phyloP scores from a whole-genome alignment of 2,113 vertebrate genomes.

The Pteronura brasiliensis region DNA sequence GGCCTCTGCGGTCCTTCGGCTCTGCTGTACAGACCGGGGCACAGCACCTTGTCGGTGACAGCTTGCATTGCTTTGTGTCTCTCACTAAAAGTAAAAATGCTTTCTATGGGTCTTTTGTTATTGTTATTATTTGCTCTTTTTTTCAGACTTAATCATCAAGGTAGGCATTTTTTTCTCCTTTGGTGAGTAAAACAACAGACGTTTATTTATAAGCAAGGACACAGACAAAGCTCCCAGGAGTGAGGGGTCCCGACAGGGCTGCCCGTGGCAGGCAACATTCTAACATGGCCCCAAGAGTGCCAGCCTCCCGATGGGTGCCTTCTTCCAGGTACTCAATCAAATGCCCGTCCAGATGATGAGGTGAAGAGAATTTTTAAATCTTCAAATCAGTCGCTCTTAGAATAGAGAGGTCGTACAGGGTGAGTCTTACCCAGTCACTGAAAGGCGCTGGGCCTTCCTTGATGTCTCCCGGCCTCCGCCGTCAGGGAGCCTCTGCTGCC shows the following conservation, averaged over 20 bases:
- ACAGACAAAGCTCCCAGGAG: neutral
- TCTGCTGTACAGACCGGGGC: neutral
- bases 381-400: no score
- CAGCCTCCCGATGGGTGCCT: neutral
- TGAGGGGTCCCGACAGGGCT: neutral
- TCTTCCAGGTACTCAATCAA: neutral
- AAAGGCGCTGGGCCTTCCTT: neutral
- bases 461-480: neutral
- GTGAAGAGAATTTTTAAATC: neutral
- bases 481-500: neutral
- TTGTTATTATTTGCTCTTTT: neutral
- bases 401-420: no score
- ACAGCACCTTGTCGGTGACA: no score
- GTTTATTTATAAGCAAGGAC: neutral
- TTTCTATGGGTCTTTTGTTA: neutral
- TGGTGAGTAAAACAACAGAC: neutral
- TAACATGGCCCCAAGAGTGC: rapidly evolving
- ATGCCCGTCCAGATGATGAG: rapidly evolving
- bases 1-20: rapidly evolving
- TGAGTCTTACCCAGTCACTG: no score
- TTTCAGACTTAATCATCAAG: neutral
- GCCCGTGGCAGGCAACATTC: neutral
- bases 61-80: neutral
- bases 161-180: neutral
- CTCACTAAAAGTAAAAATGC: neutral